phyloP scores from a whole-genome alignment of 2,113 vertebrate genomes.

The Takifugu flavidus region DNA sequence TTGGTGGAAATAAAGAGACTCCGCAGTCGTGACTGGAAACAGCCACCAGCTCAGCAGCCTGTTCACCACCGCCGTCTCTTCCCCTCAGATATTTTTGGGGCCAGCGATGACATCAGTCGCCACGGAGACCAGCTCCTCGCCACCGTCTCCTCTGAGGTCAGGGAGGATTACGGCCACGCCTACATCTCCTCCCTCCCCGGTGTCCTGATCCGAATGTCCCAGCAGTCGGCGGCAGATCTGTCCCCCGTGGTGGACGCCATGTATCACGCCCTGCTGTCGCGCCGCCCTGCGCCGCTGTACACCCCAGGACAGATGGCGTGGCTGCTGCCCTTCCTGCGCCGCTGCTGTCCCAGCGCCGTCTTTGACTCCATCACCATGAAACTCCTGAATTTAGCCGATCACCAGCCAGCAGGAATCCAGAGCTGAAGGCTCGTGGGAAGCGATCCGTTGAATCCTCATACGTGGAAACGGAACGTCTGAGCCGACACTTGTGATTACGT shows the following conservation, averaged over 20 bases:
- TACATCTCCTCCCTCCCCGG: conserved; percentile 42
- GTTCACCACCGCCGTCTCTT: background rate
- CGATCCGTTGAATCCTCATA: background rate
- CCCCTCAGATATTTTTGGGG: conserved; percentile 44
- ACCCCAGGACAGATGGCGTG: conserved; percentile 34
- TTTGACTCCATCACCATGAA: conserved; percentile 25
- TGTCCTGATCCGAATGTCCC: conserved; percentile 19
- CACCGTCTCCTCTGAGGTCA: background rate
- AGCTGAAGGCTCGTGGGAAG: background rate
- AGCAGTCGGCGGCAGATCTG: background rate
- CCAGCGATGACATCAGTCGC: conserved; percentile 2
- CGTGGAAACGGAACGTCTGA: too few relatives aligned
- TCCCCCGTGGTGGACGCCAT: conserved; percentile 44
- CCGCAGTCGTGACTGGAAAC: too few relatives aligned
- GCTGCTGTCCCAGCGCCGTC: conserved; percentile 24
- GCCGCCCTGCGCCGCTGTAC: conserved; percentile 32
- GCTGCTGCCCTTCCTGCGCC: conserved; percentile 44
- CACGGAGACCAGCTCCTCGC: conserved; percentile 31
- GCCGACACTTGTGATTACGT: too few relatives aligned
- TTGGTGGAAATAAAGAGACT: too few relatives aligned
- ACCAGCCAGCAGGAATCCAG: background rate
- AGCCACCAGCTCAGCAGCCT: background rate
- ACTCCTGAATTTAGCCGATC: fast-evolving
- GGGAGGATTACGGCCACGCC: conserved; percentile 43
- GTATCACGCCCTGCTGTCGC: conserved; percentile 51